Conservation (phyloP, 2,888 invertebrate genomes). For the Chaitophorus viminalis region DNA sequence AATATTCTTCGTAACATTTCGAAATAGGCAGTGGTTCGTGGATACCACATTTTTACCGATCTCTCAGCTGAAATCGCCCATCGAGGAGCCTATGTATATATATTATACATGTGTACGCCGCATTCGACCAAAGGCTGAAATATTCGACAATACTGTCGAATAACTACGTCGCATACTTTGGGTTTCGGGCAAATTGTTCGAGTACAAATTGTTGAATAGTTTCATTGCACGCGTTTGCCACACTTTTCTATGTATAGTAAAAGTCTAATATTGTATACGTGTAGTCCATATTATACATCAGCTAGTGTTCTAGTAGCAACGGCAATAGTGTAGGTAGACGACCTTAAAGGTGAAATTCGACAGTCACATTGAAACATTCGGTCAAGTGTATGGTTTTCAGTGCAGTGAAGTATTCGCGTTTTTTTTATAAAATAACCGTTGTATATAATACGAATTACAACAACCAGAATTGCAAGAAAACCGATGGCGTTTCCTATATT, state of each 20-base stretch:
- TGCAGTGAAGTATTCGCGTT: not conserved
- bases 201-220: slow-evolving; percentile 10
- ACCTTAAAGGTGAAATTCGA: not conserved
- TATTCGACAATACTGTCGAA: not conserved
- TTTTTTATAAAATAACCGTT: not conserved
- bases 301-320: not conserved
- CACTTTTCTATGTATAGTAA: not conserved
- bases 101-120: not conserved
- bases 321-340: not conserved
- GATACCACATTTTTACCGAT: not conserved
- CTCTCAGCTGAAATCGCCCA: too few relatives aligned
- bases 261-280: too few relatives aligned
- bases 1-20: too few relatives aligned
- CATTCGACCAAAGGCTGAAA: not conserved
- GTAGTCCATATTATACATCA: too few relatives aligned
- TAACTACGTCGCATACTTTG: slow-evolving; percentile 8
- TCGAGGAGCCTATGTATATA: too few relatives aligned
- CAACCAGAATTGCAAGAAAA: not conserved
- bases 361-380: not conserved
- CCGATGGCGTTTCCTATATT: not conserved
- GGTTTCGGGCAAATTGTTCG: not conserved
- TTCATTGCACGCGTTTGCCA: not conserved
- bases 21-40: not conserved
- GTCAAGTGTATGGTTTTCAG: not conserved
- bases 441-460: not conserved